Conservation (phyloP, 2,797 vertebrate species). For the Typhlichthys eigenmanni region DNA sequence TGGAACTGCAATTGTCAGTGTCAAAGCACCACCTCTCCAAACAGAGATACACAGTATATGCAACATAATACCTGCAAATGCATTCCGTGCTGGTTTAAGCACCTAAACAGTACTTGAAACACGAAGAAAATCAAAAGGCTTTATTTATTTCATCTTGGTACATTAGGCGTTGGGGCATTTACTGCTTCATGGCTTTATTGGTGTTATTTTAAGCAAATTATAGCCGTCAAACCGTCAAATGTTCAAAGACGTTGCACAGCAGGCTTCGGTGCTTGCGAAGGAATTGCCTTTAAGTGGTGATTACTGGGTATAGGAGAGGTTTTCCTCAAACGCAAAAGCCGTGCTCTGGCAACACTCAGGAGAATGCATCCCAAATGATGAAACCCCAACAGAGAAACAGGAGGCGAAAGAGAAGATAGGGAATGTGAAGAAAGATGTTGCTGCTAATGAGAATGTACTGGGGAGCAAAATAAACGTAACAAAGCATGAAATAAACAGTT, state of each 20-base stretch:
- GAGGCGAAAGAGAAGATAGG: neutral
- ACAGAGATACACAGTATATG: conserved; percentile 23
- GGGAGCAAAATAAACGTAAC: neutral
- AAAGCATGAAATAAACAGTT: neutral
- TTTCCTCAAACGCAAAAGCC: conserved; percentile 47
- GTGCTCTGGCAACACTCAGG: conserved; percentile 33
- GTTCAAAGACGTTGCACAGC: conserved; percentile 57
- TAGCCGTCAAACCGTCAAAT: conserved; percentile 66
- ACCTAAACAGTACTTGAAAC: conserved; percentile 19
- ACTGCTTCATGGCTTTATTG: conserved; percentile 63
- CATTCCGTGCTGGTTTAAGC: conserved; percentile 8
- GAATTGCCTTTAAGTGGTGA: conserved; percentile 69
- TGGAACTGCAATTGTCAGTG: conserved; percentile 17
- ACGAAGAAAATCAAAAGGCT: conserved; percentile 42
- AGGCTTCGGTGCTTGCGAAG: conserved; percentile 41
- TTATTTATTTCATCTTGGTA: conserved; percentile 55
- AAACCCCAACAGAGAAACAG: neutral
- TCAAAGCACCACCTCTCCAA: conserved; percentile 5
- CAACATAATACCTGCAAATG: conserved; percentile 28
- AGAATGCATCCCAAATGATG: neutral
- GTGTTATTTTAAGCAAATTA: conserved; percentile 76
- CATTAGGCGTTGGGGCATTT: conserved; percentile 63
- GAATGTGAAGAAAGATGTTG: conserved; percentile 1
- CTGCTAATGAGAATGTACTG: too few relatives aligned
- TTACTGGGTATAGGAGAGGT: conserved; percentile 55